These are phyloP conservation scores for Alligator sinensis DNA, from an alignment of 2,113 vertebrate species.

Conservation along the genomic window DNA sequence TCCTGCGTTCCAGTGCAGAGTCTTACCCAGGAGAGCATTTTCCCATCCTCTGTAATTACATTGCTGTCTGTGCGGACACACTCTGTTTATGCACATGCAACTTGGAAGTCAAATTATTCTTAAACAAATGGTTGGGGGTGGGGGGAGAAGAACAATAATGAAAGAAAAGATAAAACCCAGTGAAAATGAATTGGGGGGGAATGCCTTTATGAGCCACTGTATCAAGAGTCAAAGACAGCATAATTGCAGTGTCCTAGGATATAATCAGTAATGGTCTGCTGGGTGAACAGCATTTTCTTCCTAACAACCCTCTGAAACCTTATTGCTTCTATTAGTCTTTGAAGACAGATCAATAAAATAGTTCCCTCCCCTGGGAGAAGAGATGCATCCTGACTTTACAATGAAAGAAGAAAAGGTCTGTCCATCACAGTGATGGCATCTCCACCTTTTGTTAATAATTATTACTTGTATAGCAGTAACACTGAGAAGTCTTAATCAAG, in stretches of 20 bases:
- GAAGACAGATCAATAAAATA: conserved; percentile 13
- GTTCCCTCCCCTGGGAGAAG: conserved; percentile 15
- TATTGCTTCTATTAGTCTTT: conserved; percentile 32
- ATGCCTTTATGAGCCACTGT: background rate
- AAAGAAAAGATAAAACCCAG: background rate
- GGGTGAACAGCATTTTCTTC: background rate
- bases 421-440: background rate
- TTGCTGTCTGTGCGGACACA: background rate
- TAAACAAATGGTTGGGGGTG: background rate
- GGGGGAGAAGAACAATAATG: background rate
- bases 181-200: background rate
- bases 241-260: background rate
- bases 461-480: background rate
- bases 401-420: background rate
- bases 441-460: background rate
- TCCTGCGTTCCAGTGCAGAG: background rate
- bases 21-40: background rate
- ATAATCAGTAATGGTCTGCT: background rate
- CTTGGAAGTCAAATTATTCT: background rate
- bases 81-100: background rate
- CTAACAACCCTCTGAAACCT: conserved; percentile 3
- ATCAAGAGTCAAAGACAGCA: background rate
- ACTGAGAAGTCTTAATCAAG: background rate
- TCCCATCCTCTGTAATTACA: background rate
- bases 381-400: background rate